These are phyloP conservation scores for Crepidodera aurea DNA, from an alignment of 2,888 invertebrate genomes.

Conservation along the genomic window DNA sequence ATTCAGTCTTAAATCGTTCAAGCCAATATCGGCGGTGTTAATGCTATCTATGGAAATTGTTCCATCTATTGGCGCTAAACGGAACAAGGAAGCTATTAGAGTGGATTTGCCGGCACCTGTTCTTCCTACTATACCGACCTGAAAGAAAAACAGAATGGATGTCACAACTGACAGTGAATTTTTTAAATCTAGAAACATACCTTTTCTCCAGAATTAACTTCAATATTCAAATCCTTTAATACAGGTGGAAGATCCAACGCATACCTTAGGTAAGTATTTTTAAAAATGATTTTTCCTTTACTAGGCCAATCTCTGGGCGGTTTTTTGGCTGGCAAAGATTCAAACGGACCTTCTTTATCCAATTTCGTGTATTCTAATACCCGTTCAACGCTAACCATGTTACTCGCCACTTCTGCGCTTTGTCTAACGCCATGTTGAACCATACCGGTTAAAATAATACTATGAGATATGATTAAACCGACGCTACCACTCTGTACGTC, in stretches of 20 bases:
- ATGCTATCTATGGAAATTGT: conserved; percentile 80
- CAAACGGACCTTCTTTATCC: conserved; percentile 70
- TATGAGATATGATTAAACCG: conserved; percentile 77
- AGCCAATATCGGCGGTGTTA: conserved; percentile 72
- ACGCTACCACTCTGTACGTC: conserved; percentile 70
- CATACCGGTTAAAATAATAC: conserved; percentile 79
- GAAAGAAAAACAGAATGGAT: conserved; percentile 17
- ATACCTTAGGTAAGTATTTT: conserved; percentile 72
- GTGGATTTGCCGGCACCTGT: conserved; percentile 90
- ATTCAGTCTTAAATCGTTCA: conserved; percentile 78
- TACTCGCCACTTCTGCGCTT: conserved; percentile 77
- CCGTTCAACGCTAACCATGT: conserved; percentile 84
- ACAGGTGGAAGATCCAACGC: conserved; percentile 70
- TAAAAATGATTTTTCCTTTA: conserved; percentile 68
- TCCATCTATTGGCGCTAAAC: conserved; percentile 81
- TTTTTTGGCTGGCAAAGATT: conserved; percentile 65
- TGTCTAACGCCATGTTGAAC: conserved; percentile 83
- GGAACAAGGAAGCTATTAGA: conserved; percentile 82
- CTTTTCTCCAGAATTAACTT: conserved; percentile 72
- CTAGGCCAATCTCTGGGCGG: conserved; percentile 71
- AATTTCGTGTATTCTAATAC: conserved; percentile 80
- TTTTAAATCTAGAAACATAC: conserved; percentile 54
- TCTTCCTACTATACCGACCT: conserved; percentile 86
- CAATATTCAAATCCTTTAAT: conserved; percentile 71
- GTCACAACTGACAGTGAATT: too few species aligned